Conservation (phyloP, 2,113 vertebrate genomes). For the Erpornis zantholeuca region DNA sequence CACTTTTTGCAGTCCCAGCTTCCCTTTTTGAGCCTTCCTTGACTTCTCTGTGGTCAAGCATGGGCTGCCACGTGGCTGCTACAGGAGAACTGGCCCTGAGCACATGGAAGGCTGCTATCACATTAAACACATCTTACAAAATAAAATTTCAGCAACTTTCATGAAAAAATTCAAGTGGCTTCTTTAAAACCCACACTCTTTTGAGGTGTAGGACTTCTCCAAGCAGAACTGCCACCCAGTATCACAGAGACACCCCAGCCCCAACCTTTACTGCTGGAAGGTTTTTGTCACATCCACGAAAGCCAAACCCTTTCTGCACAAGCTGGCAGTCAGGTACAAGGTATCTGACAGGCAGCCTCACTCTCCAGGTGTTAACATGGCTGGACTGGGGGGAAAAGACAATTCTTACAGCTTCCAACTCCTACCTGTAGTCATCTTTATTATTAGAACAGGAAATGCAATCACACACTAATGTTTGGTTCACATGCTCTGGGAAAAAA, state of each 20-base stretch:
- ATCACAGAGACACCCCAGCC: neutral
- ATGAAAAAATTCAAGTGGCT: neutral
- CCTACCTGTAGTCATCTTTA: neutral
- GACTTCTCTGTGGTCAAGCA: neutral
- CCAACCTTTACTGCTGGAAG: neutral
- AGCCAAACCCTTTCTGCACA: neutral
- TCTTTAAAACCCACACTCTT: neutral
- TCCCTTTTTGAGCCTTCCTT: neutral
- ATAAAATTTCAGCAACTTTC: neutral
- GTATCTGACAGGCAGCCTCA: neutral
- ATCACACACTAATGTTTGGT: neutral
- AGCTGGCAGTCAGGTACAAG: neutral
- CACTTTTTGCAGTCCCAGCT: neutral
- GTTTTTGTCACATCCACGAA: neutral
- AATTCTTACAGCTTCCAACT: neutral
- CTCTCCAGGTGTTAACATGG: neutral
- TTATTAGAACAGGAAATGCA: neutral
- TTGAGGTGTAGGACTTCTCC: neutral
- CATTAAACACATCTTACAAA: fast-evolving
- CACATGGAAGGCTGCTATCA: fast-evolving
- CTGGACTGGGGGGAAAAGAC: neutral
- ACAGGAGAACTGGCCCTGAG: neutral
- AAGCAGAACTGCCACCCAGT: neutral
- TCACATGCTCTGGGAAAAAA: neutral
- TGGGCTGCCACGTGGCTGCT: neutral